phyloP scores from a whole-genome alignment of 2,113 vertebrate genomes.

The Pimephales promelas region DNA sequence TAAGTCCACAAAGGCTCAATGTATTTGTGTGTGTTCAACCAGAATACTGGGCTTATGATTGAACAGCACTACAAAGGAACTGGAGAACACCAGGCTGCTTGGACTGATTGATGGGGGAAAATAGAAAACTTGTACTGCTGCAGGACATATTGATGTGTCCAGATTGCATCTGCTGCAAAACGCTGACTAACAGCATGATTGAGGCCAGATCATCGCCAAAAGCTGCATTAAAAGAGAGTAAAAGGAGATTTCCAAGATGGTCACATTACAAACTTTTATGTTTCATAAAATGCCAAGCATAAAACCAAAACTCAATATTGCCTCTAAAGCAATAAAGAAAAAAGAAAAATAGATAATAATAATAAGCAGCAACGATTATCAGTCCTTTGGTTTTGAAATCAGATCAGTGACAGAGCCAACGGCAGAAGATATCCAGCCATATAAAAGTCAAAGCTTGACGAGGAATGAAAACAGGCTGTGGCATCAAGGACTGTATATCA shows the following conservation, averaged over 20 bases:
- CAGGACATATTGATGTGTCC: constrained; percentile 25
- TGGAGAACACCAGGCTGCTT: constrained; percentile 8
- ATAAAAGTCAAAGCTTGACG: constrained; percentile 33
- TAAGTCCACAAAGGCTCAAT: constrained; percentile 45
- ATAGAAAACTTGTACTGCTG: constrained; percentile 11
- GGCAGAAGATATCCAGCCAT: constrained; percentile 9
- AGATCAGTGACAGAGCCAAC: background rate
- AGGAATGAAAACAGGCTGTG: background rate
- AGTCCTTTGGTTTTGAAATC: constrained; percentile 1
- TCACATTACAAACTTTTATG: background rate
- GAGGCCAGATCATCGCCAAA: constrained; percentile 13
- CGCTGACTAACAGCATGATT: background rate
- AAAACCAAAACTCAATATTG: background rate
- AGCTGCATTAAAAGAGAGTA: background rate
- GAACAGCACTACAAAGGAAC: constrained; percentile 23
- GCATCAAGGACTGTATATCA: background rate
- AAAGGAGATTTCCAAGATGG: background rate
- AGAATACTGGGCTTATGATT: constrained; percentile 3
- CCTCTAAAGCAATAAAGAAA: background rate
- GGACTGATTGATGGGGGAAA: constrained; percentile 24
- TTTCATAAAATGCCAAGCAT: background rate
- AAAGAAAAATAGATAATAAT: background rate
- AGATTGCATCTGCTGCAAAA: constrained; percentile 19
- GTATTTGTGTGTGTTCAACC: constrained; percentile 36
- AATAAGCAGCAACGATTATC: background rate